These are phyloP conservation scores for Austrofundulus limnaeus DNA, from an alignment of 2,113 vertebrate species.

Conservation along the genomic window DNA sequence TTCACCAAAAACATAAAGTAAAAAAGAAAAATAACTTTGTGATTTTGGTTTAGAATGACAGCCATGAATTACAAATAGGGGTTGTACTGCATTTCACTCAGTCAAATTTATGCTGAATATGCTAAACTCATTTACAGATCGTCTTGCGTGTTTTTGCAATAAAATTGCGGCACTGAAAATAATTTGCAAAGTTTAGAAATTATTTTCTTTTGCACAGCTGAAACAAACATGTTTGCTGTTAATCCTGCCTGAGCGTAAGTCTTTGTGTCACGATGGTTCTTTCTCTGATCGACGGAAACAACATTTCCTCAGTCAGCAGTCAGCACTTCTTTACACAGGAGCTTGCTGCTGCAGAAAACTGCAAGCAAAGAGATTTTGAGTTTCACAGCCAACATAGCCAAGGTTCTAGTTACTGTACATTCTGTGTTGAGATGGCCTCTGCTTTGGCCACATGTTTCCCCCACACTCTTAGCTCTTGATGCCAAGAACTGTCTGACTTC, in stretches of 20 bases:
- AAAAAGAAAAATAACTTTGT: no score
- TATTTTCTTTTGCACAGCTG: constrained; percentile 16
- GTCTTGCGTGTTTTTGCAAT: no score
- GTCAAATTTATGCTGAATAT: not conserved
- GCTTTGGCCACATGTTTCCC: constrained; percentile 56
- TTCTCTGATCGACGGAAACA: constrained; percentile 64
- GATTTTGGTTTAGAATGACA: no score
- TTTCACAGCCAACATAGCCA: constrained; percentile 54
- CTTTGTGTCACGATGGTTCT: constrained; percentile 63
- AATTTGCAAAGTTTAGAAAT: constrained; percentile 37
- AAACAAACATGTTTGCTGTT: constrained; percentile 61
- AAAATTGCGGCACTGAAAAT: no score
- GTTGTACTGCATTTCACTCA: constrained; percentile 57
- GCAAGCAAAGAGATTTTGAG: constrained; percentile 68
- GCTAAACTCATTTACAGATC: constrained; percentile 20
- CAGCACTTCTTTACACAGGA: constrained; percentile 69
- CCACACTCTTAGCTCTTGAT: constrained; percentile 32
- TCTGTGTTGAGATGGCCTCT: constrained; percentile 58
- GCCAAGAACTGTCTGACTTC: constrained; percentile 63
- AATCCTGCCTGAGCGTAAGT: constrained; percentile 52
- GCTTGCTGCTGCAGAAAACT: constrained; percentile 66
- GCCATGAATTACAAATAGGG: no score
- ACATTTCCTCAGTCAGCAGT: constrained; percentile 69
- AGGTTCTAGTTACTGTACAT: constrained; percentile 62
- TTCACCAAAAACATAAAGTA: no score